Percentiles rank a stretch among this genome's conserved stretches.
Conservation (phyloP, 2,797 vertebrate genomes). For the Chloroceryle inda region DNA sequence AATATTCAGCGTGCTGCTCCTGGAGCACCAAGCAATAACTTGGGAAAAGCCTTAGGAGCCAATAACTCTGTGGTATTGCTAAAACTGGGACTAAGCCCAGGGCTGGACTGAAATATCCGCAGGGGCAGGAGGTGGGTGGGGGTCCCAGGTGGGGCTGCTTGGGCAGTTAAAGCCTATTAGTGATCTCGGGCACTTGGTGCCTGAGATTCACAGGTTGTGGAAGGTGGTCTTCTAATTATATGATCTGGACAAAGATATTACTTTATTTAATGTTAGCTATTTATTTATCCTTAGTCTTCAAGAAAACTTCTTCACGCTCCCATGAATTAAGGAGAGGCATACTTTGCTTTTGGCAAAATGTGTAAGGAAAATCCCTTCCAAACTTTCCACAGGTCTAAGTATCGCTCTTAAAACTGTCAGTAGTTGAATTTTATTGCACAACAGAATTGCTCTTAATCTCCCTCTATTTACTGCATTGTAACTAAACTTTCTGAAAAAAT, state of each 20-base stretch:
- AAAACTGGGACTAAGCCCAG: fast-evolving
- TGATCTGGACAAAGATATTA: not conserved
- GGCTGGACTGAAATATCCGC: not conserved
- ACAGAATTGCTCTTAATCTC: not conserved
- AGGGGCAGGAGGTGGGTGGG: no score
- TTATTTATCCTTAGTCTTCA: not conserved
- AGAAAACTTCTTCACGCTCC: not conserved
- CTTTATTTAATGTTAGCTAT: not conserved
- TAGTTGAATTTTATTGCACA: not conserved
- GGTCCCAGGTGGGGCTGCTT: not conserved
- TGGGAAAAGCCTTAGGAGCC: fast-evolving
- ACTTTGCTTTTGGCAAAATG: not conserved
- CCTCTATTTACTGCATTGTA: not conserved
- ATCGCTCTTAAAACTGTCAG: not conserved
- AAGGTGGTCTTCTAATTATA: not conserved
- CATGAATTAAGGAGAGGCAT: not conserved
- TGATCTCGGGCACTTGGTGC: not conserved
- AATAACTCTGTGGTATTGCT: fast-evolving
- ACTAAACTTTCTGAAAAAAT: not conserved
- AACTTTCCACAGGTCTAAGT: not conserved
- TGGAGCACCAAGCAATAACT: not conserved
- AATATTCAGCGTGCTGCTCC: fast-evolving
- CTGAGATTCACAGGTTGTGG: not conserved
- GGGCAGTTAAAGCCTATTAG: not conserved
- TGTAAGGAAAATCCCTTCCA: not conserved